These are phyloP conservation scores for Microctenopoma lineatum DNA, from an alignment of 2,797 vertebrate genomes.

Conservation along the genomic window DNA sequence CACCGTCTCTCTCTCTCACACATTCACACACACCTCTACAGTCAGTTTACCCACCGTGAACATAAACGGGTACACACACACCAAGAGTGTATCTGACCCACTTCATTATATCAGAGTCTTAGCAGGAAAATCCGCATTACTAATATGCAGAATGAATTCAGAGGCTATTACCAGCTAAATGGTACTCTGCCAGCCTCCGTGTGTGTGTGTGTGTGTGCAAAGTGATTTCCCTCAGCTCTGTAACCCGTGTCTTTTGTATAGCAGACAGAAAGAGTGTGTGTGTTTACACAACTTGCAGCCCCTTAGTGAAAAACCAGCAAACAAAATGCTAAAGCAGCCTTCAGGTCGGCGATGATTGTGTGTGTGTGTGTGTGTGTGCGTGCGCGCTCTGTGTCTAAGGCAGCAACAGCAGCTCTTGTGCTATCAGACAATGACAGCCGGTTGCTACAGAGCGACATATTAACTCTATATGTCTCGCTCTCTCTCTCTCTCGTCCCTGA, in stretches of 20 bases:
- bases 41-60: not conserved
- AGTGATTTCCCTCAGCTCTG: slow-evolving; percentile 26
- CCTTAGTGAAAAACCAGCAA: slow-evolving; percentile 25
- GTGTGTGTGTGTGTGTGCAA: slow-evolving; percentile 19
- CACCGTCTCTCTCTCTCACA: slow-evolving; percentile 22
- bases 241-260: slow-evolving; percentile 2
- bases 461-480: slow-evolving; percentile 22
- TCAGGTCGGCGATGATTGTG: slow-evolving; percentile 11
- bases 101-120: slow-evolving; percentile 57
- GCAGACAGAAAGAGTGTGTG: not conserved
- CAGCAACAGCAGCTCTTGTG: slow-evolving; percentile 26
- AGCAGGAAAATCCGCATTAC: slow-evolving; percentile 58
- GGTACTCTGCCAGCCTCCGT: slow-evolving; percentile 16
- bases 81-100: slow-evolving; percentile 40
- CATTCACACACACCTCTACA: slow-evolving; percentile 11
- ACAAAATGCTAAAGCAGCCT: slow-evolving; percentile 34
- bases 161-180: slow-evolving; percentile 56
- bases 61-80: slow-evolving; percentile 3
- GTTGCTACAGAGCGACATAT: slow-evolving; percentile 43
- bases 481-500: slow-evolving; percentile 19
- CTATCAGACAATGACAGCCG: slow-evolving; percentile 59
- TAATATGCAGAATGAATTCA: slow-evolving; percentile 56
- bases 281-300: slow-evolving; percentile 21
- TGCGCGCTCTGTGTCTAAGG: slow-evolving; percentile 16
- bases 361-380: slow-evolving; percentile 6